These are phyloP conservation scores for Eurytoma californica DNA, from an alignment of 2,888 invertebrate genomes.

Conservation along the genomic window DNA sequence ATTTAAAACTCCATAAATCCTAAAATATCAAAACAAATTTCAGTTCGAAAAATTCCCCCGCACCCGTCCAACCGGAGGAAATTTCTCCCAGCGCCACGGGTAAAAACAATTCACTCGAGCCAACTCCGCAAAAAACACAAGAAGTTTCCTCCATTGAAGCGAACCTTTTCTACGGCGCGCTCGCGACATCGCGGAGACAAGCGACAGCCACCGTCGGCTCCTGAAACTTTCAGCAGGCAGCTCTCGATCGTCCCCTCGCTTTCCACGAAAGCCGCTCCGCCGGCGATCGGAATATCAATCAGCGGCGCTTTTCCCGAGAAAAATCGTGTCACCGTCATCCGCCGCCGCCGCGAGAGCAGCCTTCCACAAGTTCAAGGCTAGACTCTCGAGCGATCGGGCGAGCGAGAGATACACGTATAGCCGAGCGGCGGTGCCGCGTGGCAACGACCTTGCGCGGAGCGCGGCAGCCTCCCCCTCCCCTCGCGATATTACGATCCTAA, in stretches of 20 bases:
- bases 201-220: neutral
- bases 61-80: no score
- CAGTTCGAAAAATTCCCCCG: no score
- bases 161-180: no score
- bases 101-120: no score
- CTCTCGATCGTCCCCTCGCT: neutral
- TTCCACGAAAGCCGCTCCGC: neutral
- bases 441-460: conserved; percentile 41
- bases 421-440: conserved; percentile 1
- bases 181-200: no score
- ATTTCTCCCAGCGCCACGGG: no score
- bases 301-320: neutral
- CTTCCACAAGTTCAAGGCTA: neutral
- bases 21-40: no score
- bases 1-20: no score
- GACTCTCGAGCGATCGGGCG: neutral
- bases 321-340: neutral
- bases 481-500: conserved; percentile 23
- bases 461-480: conserved; percentile 3
- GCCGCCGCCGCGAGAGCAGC: neutral
- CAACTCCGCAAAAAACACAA: no score
- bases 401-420: neutral
- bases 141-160: no score
- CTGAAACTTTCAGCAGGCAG: neutral
- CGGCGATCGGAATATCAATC: neutral